These are phyloP conservation scores for Geotrypetes seraphini DNA, from an alignment of 2,797 vertebrate genomes.

Conservation along the genomic window DNA sequence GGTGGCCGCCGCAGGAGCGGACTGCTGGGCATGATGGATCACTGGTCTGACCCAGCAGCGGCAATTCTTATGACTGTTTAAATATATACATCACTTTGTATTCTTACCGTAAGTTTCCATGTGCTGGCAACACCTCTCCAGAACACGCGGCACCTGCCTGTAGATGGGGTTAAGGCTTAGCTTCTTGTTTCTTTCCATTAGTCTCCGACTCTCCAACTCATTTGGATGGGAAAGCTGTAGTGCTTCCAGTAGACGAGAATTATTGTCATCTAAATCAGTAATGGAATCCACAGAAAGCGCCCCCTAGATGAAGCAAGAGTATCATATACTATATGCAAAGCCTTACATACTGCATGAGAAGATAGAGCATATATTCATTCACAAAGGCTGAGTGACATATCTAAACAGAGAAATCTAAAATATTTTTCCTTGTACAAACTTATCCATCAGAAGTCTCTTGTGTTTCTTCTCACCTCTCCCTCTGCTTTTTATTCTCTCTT, in stretches of 20 bases:
- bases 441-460: no score
- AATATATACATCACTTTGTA: no score
- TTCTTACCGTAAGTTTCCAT: constrained; percentile 71
- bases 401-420: no score
- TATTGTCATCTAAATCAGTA: constrained; percentile 72
- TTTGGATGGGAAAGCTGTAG: constrained; percentile 79
- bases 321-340: no score
- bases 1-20: no score
- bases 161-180: constrained; percentile 85
- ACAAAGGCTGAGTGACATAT: no score
- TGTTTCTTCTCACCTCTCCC: rapidly evolving
- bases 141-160: constrained; percentile 74
- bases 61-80: no score
- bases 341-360: no score
- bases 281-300: constrained; percentile 81
- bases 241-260: constrained; percentile 76
- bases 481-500: rapidly evolving
- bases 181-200: constrained; percentile 51
- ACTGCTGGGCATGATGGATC: no score
- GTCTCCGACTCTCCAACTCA: constrained; percentile 62
- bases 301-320: constrained; percentile 48
- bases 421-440: no score
- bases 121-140: constrained; percentile 80
- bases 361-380: no score
- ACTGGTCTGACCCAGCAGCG: no score